Evolutionary conservation across 1,140 invertebrate species (phyloP), one percentile per base, ranked within the genome.

Genomic region (Amyelois transitella): DNA sequence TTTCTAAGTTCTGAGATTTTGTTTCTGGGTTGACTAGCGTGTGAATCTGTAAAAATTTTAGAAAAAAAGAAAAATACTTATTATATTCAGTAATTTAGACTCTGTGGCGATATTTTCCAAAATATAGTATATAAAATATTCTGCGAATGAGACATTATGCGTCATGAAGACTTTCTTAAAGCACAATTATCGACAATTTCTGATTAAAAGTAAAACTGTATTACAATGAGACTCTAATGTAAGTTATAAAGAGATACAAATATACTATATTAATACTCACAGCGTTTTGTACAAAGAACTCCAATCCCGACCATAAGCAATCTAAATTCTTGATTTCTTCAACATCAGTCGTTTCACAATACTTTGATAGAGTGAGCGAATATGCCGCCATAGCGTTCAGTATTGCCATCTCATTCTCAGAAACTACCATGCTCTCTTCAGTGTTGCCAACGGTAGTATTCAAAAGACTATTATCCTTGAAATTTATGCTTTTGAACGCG

Each of bases 361-460:
- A 82, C 24, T 77, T 86, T 5, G 81, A 70, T 8, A 88, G 56
- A 4, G 75, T 85, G 4, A 85, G 60, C 0, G 82, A 71, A 61
- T 79, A 86, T 0, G 85, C 82, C 4, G 65, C 73, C 69, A 84
- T 81, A 14, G 85, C 81, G 21, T 88, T 85, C 51, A 80, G 55
- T 77, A 67, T 75, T 73, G 80, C 80, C 58, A 75, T 48, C 51
- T 51, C 66, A 45, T 53, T 69, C 1, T 69, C 69, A 43, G 62
- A 69, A 60, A 65, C 52, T 60, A 69, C 69, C 38, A 66, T 25
- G 59, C 58, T 72, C 17, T 79, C 74, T 17, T 81, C 73, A 52
- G 57, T 64, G 60, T 79, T 71, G 55, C 63, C 67, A 70, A 55
- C 38, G 18, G 67, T 52, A 17, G 62, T 54, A 12, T 18, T 17